A percentile compares a stretch with the other conserved stretches of the same genome.
Evolutionary conservation across 2,797 vertebrate genomes (phyloP).

Genomic region (Poeciliopsis gracilis): DNA sequence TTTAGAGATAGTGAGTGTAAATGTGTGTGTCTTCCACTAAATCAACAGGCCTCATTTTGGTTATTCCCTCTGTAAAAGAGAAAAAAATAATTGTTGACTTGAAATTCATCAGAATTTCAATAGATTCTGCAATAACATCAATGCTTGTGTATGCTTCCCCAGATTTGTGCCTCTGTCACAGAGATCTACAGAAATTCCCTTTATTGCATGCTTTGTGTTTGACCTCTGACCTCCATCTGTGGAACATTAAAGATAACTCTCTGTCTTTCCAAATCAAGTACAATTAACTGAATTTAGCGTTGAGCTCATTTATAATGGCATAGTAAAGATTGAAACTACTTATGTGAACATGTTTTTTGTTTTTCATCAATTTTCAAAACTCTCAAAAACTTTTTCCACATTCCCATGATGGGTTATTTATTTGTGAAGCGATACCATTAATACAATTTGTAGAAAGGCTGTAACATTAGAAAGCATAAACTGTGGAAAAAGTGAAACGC

Average conservation of each 20-base stretch:
- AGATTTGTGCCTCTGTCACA: no score
- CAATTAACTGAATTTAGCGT: background rate
- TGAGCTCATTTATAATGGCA: background rate
- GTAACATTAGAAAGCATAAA: background rate
- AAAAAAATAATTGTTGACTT: background rate
- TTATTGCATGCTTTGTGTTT: background rate
- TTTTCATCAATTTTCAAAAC: background rate
- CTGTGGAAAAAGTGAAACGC: background rate
- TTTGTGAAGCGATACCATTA: background rate
- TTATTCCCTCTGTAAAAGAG: background rate
- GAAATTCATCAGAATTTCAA: background rate
- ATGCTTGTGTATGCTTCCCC: no score
- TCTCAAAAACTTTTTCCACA: background rate
- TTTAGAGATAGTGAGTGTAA: background rate
- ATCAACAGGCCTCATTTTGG: background rate
- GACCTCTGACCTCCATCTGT: background rate
- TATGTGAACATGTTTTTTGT: background rate
- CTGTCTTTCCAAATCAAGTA: background rate
- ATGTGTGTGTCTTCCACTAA: background rate
- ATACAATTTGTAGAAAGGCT: background rate
- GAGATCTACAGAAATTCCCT: background rate
- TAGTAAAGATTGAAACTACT: background rate
- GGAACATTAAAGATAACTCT: background rate
- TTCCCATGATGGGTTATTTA: background rate
- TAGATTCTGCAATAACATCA: background rate